These are phyloP conservation scores for Chrysochloris asiatica DNA, from an alignment of 2,113 vertebrate species.

Conservation along the genomic window DNA sequence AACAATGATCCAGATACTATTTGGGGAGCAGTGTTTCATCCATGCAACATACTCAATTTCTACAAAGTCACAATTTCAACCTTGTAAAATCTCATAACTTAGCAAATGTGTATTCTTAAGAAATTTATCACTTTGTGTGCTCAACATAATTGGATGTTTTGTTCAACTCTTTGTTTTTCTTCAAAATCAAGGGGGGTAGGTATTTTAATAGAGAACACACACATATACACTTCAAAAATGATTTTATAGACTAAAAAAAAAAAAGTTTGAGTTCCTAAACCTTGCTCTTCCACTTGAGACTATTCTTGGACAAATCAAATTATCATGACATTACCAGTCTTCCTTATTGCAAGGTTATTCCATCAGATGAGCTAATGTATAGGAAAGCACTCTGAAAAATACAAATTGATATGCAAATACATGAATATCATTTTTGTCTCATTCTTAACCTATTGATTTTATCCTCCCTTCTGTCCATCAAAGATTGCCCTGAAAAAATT, in stretches of 20 bases:
- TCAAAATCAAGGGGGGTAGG: neutral
- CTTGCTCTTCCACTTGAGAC: neutral
- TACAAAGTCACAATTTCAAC: neutral
- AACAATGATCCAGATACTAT: neutral
- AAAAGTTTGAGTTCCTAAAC: neutral
- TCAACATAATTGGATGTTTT: neutral
- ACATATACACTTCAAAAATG: neutral
- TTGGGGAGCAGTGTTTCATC: neutral
- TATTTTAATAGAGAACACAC: conserved; percentile 28
- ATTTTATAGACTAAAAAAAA: too few relatives aligned
- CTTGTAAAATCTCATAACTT: neutral
- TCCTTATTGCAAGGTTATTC: neutral
- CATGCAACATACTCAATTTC: neutral
- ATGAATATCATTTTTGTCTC: conserved; percentile 27
- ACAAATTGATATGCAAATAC: neutral
- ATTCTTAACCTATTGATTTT: conserved; percentile 2
- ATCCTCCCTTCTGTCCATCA: conserved; percentile 8
- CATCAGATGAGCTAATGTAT: neutral
- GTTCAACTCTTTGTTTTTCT: conserved; percentile 1
- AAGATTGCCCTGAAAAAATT: conserved; percentile 2
- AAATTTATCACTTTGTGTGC: neutral
- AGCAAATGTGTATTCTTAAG: neutral
- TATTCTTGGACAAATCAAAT: neutral
- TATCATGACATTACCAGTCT: neutral
- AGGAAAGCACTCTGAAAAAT: conserved; percentile 42